Evolutionary conservation across 2,888 invertebrate species (phyloP), one percentile per base, ranked within the genome.

Genomic region (Lepeophtheirus nordmannii): DNA sequence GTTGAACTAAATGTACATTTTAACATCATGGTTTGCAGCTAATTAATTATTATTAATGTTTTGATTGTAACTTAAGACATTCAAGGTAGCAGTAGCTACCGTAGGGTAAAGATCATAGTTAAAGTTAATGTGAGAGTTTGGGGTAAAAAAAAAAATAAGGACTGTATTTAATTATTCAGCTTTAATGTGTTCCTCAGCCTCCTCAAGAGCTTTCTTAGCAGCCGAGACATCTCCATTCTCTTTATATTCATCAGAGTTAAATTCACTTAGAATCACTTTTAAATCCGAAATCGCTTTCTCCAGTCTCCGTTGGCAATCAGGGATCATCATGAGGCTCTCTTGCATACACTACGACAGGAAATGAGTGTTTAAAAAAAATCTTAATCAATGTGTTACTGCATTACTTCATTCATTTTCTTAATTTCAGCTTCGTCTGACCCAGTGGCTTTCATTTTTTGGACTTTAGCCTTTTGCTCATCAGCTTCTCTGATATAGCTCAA

Each of bases 251-350:
- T 46, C 37, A 11, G 20, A 14, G 11, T 30, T 17, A 14, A 17
- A 37, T 61, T 59, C 60, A 17, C 8, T 17, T 5, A 66, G 20
- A 11, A 66, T n/a, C 10, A 22, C 59, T 53, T 66, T 59, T 0
- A 68, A 60, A 1, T 68, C 68, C 1, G 22, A 12, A 20, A 58
- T 10, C 9, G 68, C 68, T 7, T 56, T 60, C 1, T 59, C 61
- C 14, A 68, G 56, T 7, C 66, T 59, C 71, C 88, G 81, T 72
- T 87, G 84, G 72, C 89, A 87, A 73, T 93, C 91, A 1, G 92
- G 92, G 68, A 93, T 82, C 90, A 94, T 92, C 86, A 89, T 88
- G 72, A 87, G 77, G 14, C 85, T 84, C 75, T 94, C 93, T 72
- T 87, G 86, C 56, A 63, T 46, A 23, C 61, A 61, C 61, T 61